Evolutionary conservation across 2,888 invertebrate species (phyloP), one percentile per base, ranked within the genome.

Genomic region (Andrena hattorfiana): DNA sequence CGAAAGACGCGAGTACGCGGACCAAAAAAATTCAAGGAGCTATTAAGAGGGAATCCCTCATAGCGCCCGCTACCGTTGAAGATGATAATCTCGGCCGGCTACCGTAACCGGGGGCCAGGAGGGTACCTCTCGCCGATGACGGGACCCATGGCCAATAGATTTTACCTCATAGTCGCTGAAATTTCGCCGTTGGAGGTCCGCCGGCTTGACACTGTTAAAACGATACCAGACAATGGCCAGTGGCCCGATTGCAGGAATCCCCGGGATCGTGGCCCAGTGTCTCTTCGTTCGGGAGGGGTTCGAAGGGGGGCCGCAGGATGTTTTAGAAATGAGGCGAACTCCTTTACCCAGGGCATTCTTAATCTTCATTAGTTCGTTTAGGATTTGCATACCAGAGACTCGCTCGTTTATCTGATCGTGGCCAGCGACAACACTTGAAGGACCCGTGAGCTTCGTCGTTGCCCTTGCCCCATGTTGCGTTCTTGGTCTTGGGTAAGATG

Each of bases 351-450:
- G 85, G 89, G 87, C 90, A 91, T 92, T 92, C 92, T 93, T 93
- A 93, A 93, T 93, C 93, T 93, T 93, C 93, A 93, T 93, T 93
- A 93, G 93, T 92, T 92, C 90, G 87, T 89, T 92, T 89, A 89
- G 88, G 86, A 93, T 93, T 93, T 93, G 93, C 93, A 93, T 93
- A 92, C 91, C 92, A 89, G 89, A 89, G 90, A 70, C 89, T 85
- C 83, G 87, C 87, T 80, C 88, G 89, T 90, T 93, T 93, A 93
- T 93, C 93, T 93, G 93, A 93, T 93, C 93, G 89, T 87, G 79
- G 74, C 63, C 86, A 83, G 85, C 89, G 90, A 91, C 91, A 91
- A 90, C 89, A 86, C 88, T 85, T 89, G 90, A 90, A 87, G 88
- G 87, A 88, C 88, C 69, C 87, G 84, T 87, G 79, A 85, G 86